These are phyloP conservation scores for Sarcophilus harrisii DNA, from an alignment of 2,797 vertebrate species.

Conservation along the genomic window DNA sequence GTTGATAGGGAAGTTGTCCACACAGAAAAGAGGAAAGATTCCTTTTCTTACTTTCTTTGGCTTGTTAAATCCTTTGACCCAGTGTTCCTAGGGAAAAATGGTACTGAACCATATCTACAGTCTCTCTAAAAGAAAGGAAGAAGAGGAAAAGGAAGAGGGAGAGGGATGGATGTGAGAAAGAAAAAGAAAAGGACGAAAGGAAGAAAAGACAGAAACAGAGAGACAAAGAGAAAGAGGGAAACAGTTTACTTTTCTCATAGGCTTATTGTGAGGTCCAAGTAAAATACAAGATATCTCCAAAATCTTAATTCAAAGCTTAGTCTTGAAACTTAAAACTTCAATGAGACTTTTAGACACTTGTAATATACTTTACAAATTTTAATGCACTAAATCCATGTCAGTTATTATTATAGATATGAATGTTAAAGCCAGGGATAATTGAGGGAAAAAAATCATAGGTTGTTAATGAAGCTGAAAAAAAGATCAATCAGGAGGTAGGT, in stretches of 20 bases:
- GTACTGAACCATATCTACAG: background rate
- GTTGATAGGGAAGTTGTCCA: background rate
- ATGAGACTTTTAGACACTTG: background rate
- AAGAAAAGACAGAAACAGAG: too few relatives aligned
- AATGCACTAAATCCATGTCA: background rate
- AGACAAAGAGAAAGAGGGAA: too few relatives aligned
- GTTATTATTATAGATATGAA: background rate
- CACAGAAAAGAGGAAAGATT: background rate
- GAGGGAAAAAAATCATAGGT: background rate
- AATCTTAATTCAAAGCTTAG: background rate
- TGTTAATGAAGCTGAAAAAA: background rate
- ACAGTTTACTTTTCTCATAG: background rate
- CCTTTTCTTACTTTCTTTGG: background rate
- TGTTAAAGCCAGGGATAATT: background rate
- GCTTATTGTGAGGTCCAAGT: background rate
- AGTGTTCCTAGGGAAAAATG: background rate
- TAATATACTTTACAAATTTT: background rate
- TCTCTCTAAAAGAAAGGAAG: background rate
- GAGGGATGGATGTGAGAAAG: too few relatives aligned
- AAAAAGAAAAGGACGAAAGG: too few relatives aligned
- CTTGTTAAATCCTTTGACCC: background rate
- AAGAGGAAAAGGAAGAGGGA: too few relatives aligned
- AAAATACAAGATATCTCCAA: background rate
- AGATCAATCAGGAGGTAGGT: background rate
- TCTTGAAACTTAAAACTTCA: background rate